phyloP scores from a whole-genome alignment of 2,797 vertebrate species.

The Coluber constrictor region DNA sequence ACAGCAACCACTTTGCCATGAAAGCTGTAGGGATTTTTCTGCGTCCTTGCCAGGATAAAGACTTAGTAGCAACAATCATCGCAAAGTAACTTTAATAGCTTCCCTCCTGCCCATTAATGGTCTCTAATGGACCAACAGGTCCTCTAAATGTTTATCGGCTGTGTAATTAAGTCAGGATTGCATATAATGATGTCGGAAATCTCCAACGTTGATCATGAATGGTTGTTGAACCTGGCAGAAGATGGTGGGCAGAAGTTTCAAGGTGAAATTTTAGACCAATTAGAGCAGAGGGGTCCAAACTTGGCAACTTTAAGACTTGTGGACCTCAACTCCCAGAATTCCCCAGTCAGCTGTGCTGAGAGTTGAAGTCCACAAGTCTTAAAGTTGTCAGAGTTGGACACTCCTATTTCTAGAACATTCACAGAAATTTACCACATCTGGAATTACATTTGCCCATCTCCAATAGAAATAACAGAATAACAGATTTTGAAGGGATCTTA shows the following conservation, averaged over 20 bases:
- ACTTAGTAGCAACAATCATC: neutral
- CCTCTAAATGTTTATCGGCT: neutral
- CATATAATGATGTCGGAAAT: neutral
- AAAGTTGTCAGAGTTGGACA: neutral
- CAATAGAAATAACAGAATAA: neutral
- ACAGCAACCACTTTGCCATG: neutral
- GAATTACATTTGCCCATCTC: neutral
- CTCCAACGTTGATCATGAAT: neutral
- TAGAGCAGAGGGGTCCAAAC: neutral
- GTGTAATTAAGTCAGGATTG: neutral
- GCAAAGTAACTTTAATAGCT: neutral
- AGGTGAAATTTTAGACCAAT: neutral
- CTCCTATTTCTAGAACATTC: neutral
- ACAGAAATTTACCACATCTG: neutral
- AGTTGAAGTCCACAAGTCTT: too few relatives aligned
- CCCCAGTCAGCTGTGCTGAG: neutral
- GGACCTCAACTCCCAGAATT: neutral
- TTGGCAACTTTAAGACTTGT: neutral
- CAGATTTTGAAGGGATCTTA: too few relatives aligned
- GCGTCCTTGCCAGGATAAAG: neutral
- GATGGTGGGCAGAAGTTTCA: neutral
- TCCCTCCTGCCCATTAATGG: neutral
- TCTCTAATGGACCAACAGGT: neutral
- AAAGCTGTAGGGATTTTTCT: neutral
- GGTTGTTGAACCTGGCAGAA: neutral